Base-by-base conservation (phyloP, 2,113 vertebrate genomes). In the Brevimyrus niger region DNA sequence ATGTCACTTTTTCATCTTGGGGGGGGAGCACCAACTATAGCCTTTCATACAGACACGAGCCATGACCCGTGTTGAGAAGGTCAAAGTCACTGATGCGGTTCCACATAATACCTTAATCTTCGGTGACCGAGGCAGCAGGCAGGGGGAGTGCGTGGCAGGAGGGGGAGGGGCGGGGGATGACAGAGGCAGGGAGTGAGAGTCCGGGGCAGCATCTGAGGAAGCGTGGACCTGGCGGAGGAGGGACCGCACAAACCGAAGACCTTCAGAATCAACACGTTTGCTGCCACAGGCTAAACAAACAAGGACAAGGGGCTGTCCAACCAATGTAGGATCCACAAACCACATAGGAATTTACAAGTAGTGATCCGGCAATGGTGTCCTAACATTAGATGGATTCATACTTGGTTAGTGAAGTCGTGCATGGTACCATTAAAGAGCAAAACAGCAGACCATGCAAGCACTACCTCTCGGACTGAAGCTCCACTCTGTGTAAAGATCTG, bases 51-150 rank as follows among this genome's bases (percentile, higher is more conserved):
- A 76, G 11, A 76, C 13, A 5, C 1, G 31, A 17, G 3, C 69
- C 3, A 38, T 76, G 69, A 38, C 31, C 31, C 31, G 0, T 42
- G 35, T 42, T 76, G 15, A n/a, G 69, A 19, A 31, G 11, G 13
- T 76, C 48, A 87, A 27, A 50, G 27, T 53, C 35, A 87, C n/a
- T 9, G 10, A 10, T 23, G 13, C 19, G 11, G 15, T 55, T 46
- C 47, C 86, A 91, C 5, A 31, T 84, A 94, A 97, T 98, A 99
- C 98, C 98, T 99, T 97, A 90, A 96, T 86, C 65, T 96, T 95
- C 83, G 97, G 94, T 91, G 97, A 96, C 89, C 93, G 95, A 93
- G 93, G 93, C 91, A 97, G 96, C 93, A 95, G 95, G 87, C 94
- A 95, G 90, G 94, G 93, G 51, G 94, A 94, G 23, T 91, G 88